phyloP scores from a whole-genome alignment of 35 echinoderm and acorn worm genomes.

The Apostichopus japonicus region DNA sequence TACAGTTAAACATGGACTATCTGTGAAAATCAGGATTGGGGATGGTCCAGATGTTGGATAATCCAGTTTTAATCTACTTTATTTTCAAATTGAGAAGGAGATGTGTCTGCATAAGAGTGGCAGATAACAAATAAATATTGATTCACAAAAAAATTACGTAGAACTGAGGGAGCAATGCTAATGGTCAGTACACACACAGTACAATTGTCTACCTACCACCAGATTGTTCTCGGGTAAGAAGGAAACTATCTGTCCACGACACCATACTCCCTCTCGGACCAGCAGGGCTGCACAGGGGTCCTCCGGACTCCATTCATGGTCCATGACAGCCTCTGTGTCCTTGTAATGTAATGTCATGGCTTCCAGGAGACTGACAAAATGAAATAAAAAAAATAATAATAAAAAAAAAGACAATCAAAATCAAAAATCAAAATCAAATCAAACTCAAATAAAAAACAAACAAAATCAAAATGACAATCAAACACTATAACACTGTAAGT shows the following conservation, averaged over 20 bases:
- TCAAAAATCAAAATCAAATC: neutral
- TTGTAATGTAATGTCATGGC: conserved; percentile 79
- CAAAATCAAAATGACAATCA: no score
- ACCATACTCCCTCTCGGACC: conserved; percentile 74
- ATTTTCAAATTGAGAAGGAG: no score
- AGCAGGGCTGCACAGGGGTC: conserved; percentile 73
- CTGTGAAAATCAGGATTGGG: no score
- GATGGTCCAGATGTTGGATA: no score
- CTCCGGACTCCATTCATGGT: conserved; percentile 64
- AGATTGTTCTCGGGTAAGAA: conserved; percentile 79
- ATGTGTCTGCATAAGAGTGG: no score
- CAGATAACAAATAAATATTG: no score
- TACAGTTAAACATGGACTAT: no score
- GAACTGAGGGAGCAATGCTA: no score
- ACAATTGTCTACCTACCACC: conserved; percentile 56
- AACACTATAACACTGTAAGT: neutral
- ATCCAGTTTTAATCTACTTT: no score
- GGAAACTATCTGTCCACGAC: conserved; percentile 64
- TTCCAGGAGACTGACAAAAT: conserved; percentile 64
- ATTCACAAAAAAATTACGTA: no score
- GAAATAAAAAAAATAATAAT: neutral
- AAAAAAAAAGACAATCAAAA: neutral
- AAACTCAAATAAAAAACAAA: conserved; percentile 18
- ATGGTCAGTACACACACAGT: no score
- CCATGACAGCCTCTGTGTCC: conserved; percentile 42